phyloP scores from a whole-genome alignment of 2,888 invertebrate species.

The Cosmia pyralina region DNA sequence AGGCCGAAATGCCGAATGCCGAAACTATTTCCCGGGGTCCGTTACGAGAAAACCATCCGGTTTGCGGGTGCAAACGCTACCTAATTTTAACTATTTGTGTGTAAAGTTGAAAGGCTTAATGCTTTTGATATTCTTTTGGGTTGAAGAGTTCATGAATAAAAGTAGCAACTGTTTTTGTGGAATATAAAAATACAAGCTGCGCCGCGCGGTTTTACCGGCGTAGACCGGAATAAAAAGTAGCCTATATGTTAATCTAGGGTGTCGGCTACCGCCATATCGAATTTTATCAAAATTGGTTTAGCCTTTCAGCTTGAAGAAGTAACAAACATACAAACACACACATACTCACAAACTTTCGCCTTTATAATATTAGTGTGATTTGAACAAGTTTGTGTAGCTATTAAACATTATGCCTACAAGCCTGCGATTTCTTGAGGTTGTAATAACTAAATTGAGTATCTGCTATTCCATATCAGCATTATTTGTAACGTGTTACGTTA shows the following conservation, averaged over 20 bases:
- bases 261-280: no score
- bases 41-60: slow-evolving; percentile 55
- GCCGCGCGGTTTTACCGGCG: no score
- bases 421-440: background rate
- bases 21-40: slow-evolving; percentile 60
- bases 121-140: slow-evolving; percentile 56
- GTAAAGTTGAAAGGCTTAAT: slow-evolving; percentile 59
- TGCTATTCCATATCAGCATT: background rate
- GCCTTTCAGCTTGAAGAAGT: no score
- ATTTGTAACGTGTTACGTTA: background rate
- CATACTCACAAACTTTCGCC: no score
- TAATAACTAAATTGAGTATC: background rate
- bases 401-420: background rate
- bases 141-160: slow-evolving; percentile 47
- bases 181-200: background rate
- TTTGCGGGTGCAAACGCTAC: slow-evolving; percentile 57
- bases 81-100: slow-evolving; percentile 63
- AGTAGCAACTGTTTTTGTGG: slow-evolving; percentile 28
- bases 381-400: slow-evolving; percentile 8
- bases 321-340: no score
- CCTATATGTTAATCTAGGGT: no score
- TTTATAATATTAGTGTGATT: background rate
- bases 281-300: no score
- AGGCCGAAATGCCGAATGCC: slow-evolving; percentile 54
- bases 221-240: no score